Conservation (phyloP, 2,888 invertebrate genomes). For the Lasioglossum lativentre region DNA sequence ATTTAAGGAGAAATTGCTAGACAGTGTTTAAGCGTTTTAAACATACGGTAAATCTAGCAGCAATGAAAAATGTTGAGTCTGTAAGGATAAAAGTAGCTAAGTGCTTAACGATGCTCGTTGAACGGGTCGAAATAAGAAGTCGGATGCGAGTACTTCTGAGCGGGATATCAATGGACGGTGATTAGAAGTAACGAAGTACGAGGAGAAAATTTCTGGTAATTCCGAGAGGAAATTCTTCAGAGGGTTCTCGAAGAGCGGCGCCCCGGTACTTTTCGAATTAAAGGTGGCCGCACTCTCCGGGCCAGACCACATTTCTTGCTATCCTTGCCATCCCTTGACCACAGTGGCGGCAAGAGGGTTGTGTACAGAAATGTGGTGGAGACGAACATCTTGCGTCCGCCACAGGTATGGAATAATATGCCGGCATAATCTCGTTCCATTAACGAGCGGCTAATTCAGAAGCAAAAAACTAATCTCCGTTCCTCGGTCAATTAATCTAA, state of each 20-base stretch:
- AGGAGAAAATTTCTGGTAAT: background rate
- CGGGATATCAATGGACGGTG: background rate
- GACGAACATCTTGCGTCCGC: slow-evolving; percentile 60
- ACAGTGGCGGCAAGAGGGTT: slow-evolving; percentile 62
- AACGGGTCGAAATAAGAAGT: background rate
- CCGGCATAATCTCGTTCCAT: slow-evolving; percentile 50
- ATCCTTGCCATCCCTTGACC: slow-evolving; percentile 64
- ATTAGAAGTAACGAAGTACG: background rate
- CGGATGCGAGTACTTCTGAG: background rate
- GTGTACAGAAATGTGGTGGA: slow-evolving; percentile 53
- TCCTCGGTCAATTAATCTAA: background rate
- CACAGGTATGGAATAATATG: slow-evolving; percentile 58
- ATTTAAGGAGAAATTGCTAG: background rate
- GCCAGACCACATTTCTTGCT: slow-evolving; percentile 63
- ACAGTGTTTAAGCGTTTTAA: background rate
- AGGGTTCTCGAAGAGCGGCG: slow-evolving; percentile 31
- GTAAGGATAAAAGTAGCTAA: background rate
- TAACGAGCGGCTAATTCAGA: slow-evolving; percentile 42
- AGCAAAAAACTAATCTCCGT: background rate
- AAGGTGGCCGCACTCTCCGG: slow-evolving; percentile 45
- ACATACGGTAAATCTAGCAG: no score
- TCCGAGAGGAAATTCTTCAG: slow-evolving; percentile 10
- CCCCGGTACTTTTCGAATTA: slow-evolving; percentile 46
- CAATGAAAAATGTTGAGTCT: background rate
- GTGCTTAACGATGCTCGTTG: background rate